phyloP scores from a whole-genome alignment of 2,113 vertebrate species.

The Oryzias woworae region DNA sequence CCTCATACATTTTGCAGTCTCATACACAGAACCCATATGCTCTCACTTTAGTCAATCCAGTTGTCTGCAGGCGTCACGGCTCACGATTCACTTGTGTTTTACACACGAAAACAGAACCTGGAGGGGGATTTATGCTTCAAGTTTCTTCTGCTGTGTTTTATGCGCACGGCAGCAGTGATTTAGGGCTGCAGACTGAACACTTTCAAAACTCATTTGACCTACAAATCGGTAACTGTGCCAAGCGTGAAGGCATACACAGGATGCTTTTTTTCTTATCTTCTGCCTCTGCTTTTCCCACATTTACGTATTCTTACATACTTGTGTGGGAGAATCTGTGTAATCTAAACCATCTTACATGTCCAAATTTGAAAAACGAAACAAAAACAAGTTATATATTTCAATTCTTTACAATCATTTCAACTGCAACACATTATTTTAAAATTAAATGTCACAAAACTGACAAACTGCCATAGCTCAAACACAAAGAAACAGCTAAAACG shows the following conservation, averaged over 20 bases:
- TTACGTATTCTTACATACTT: too few species aligned
- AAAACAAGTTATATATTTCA: too few species aligned
- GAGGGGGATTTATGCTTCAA: constrained; percentile 2
- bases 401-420: too few species aligned
- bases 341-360: too few species aligned
- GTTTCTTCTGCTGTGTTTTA: constrained; percentile 6
- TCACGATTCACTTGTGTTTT: constrained; percentile 1
- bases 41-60: constrained; percentile 20
- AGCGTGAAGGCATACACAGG: background rate
- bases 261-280: background rate
- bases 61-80: constrained; percentile 10
- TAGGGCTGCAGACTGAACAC: background rate
- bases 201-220: constrained; percentile 9
- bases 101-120: constrained; percentile 18
- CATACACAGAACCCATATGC: constrained; percentile 1
- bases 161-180: background rate
- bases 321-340: too few species aligned
- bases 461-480: background rate
- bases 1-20: too few species aligned
- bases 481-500: constrained; percentile 10
- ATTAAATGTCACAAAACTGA: too few species aligned
- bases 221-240: background rate
- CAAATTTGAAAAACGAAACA: too few species aligned
- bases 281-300: too few species aligned
- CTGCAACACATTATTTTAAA: too few species aligned